These are phyloP conservation scores for Cepphus grylle DNA, from an alignment of 2,113 vertebrate genomes.

Conservation along the genomic window DNA sequence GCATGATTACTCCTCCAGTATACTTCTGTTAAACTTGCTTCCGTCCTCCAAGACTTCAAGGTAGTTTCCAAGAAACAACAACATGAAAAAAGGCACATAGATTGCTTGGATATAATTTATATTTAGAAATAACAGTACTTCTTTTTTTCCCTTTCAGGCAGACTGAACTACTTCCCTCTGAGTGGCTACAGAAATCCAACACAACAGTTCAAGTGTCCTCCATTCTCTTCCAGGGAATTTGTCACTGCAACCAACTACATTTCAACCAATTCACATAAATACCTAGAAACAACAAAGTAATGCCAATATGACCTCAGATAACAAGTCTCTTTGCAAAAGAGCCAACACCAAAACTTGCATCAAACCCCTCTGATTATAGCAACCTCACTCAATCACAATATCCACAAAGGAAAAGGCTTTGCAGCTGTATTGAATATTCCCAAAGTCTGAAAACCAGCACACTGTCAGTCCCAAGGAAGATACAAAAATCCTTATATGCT, in stretches of 20 bases:
- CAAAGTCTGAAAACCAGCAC: background rate
- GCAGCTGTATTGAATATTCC: background rate
- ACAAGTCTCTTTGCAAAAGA: background rate
- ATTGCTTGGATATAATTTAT: background rate
- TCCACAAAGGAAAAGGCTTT: background rate
- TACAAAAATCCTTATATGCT: background rate
- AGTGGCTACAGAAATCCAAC: background rate
- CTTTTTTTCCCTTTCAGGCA: background rate
- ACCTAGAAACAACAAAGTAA: background rate
- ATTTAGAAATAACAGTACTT: background rate
- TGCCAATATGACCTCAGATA: background rate
- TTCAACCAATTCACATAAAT: background rate
- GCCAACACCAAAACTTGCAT: background rate
- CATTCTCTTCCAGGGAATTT: background rate
- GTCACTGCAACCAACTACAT: background rate
- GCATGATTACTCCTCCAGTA: background rate
- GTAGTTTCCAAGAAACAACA: background rate
- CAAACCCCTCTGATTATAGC: background rate
- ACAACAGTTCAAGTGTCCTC: background rate
- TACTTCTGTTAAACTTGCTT: background rate
- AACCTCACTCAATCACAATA: background rate
- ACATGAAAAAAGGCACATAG: background rate
- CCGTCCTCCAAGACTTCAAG: background rate
- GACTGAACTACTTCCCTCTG: background rate
- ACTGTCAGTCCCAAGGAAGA: background rate